Percentiles rank a stretch among this genome's conserved stretches.
phyloP scores from a whole-genome alignment of 2,113 vertebrate species.

The Engystomops pustulosus region DNA sequence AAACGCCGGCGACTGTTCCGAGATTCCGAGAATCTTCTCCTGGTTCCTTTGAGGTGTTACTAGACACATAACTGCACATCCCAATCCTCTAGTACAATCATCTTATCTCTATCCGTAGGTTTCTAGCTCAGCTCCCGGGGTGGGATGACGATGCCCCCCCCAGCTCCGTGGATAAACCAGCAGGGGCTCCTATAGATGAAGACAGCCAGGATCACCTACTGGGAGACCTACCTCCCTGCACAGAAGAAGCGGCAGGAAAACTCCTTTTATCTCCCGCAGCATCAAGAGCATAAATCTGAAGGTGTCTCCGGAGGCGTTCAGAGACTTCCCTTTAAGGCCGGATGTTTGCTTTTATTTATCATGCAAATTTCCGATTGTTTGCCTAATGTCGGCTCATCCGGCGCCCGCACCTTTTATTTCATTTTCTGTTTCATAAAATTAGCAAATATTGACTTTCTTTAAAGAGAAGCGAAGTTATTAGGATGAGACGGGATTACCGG shows the following conservation, averaged over 20 bases:
- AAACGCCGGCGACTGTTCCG: too few relatives aligned
- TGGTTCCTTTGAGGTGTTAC: background rate
- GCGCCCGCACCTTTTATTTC: background rate
- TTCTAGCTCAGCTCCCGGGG: background rate
- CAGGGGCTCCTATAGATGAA: constrained; percentile 4
- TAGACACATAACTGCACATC: background rate
- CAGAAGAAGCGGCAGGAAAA: background rate
- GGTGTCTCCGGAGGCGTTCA: constrained; percentile 1
- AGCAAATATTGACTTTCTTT: constrained; percentile 20
- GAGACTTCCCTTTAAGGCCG: background rate
- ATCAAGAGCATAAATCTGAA: background rate
- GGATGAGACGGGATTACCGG: background rate
- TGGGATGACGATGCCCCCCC: background rate
- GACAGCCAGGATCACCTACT: constrained; percentile 15
- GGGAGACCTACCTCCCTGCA: constrained; percentile 21
- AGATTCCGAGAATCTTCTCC: too few relatives aligned
- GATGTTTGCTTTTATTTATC: constrained; percentile 26
- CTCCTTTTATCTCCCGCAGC: constrained; percentile 6
- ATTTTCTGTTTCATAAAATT: constrained; percentile 5
- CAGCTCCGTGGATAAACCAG: background rate
- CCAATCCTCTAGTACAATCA: background rate
- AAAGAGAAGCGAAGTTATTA: background rate
- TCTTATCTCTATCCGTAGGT: background rate
- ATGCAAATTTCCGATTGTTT: constrained; percentile 24
- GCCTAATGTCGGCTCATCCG: background rate